Conservation (phyloP, 2,113 vertebrate species). For the Lagopus muta region DNA sequence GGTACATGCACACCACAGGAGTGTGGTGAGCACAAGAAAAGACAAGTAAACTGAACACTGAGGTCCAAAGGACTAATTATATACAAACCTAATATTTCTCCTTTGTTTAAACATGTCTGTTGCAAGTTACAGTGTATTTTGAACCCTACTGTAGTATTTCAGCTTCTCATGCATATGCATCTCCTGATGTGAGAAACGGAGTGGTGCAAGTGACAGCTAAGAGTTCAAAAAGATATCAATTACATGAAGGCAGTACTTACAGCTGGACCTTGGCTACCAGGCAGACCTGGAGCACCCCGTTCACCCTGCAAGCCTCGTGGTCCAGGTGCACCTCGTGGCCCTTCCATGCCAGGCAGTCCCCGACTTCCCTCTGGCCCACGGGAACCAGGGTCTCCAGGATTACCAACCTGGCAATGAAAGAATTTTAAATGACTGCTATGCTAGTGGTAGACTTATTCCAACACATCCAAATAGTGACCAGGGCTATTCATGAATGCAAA, state of each 20-base stretch:
- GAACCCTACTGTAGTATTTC: neutral
- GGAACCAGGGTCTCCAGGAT: constrained; percentile 87
- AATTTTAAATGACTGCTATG: rapidly evolving
- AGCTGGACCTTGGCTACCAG: constrained; percentile 90
- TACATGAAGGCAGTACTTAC: constrained; percentile 76
- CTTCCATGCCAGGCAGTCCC: constrained; percentile 91
- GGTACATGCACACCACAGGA: rapidly evolving
- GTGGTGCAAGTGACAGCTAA: neutral
- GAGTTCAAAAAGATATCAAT: neutral
- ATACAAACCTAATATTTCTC: neutral
- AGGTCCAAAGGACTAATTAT: neutral
- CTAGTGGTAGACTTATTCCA: neutral
- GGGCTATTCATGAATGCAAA: neutral
- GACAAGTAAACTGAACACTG: neutral
- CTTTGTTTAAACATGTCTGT: neutral
- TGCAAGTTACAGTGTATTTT: neutral
- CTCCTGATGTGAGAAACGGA: neutral
- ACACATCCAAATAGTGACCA: neutral
- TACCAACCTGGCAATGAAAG: constrained; percentile 80
- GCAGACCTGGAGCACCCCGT: constrained; percentile 88
- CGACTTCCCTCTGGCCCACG: constrained; percentile 90
- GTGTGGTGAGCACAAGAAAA: rapidly evolving
- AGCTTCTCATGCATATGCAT: rapidly evolving
- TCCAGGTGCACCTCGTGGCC: constrained; percentile 87
- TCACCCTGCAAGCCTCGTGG: constrained; percentile 93